A percentile compares a stretch with the other conserved stretches of the same genome.
Conservation (phyloP, 2,113 vertebrate genomes). For the Aspiorhynchus laticeps region DNA sequence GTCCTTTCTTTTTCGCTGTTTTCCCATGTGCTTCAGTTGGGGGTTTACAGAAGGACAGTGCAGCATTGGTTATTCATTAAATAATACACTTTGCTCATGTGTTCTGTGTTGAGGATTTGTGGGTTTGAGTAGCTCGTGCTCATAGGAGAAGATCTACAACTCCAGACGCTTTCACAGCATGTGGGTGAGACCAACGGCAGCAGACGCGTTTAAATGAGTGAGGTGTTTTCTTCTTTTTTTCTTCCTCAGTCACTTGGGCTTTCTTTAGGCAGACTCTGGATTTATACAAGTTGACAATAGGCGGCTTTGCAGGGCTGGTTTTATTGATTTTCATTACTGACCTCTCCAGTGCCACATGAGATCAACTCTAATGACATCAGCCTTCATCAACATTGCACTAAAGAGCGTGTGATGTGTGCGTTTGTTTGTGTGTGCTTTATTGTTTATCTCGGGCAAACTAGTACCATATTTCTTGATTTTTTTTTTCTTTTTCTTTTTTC, state of each 20-base stretch:
- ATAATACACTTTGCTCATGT: constrained; percentile 2
- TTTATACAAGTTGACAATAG: constrained; percentile 67
- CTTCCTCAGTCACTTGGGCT: neutral
- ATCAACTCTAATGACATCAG: constrained; percentile 68
- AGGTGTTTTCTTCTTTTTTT: neutral
- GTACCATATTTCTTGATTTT: neutral
- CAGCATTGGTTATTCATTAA: neutral
- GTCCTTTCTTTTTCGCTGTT: neutral
- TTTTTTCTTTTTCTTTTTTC: neutral
- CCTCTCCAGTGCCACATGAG: constrained; percentile 66
- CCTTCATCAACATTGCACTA: constrained; percentile 59
- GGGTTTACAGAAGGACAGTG: neutral
- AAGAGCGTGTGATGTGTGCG: neutral
- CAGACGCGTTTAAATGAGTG: constrained; percentile 1
- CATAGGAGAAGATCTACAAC: neutral
- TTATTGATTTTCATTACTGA: constrained; percentile 69
- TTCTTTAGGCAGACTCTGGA: constrained; percentile 26
- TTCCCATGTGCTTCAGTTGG: neutral
- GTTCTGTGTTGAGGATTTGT: neutral
- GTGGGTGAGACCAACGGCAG: constrained; percentile 6
- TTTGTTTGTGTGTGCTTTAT: neutral
- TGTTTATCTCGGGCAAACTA: constrained; percentile 7
- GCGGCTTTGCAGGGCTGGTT: constrained; percentile 57
- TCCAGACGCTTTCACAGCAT: constrained; percentile 22
- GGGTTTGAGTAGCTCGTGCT: neutral